These are phyloP conservation scores for Thumatha senex DNA, from an alignment of 2,888 invertebrate species.

Conservation along the genomic window DNA sequence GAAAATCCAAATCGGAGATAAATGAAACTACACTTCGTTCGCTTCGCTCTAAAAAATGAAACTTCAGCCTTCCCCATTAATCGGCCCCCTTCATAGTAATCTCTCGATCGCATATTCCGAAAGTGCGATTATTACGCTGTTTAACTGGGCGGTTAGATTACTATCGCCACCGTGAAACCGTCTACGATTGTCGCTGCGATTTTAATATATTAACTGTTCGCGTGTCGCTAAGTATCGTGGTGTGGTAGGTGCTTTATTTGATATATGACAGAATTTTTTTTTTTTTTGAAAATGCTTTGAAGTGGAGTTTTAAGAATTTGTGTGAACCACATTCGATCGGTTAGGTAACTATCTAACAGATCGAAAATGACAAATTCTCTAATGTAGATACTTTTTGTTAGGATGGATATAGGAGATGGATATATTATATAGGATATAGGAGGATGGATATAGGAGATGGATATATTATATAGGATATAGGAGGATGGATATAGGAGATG, in stretches of 20 bases:
- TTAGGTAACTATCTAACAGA: neutral
- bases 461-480: too few species aligned
- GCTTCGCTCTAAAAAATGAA: neutral
- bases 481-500: too few species aligned
- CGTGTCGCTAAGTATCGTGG: constrained; percentile 41
- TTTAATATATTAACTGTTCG: constrained; percentile 45
- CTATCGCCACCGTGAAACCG: constrained; percentile 38
- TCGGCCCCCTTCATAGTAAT: constrained; percentile 18
- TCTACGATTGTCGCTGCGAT: constrained; percentile 48
- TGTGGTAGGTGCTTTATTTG: constrained; percentile 31
- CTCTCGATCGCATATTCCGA: constrained; percentile 27
- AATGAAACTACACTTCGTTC: too few species aligned
- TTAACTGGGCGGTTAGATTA: constrained; percentile 40
- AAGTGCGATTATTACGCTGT: constrained; percentile 33
- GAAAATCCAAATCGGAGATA: too few species aligned
- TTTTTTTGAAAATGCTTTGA: neutral
- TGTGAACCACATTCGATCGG: neutral
- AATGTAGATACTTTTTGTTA: too few species aligned
- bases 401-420: too few species aligned
- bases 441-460: too few species aligned
- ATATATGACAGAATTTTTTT: constrained; percentile 23
- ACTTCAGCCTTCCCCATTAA: constrained; percentile 19
- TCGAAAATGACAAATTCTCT: too few species aligned
- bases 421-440: too few species aligned
- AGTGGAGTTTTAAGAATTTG: neutral